A percentile compares a stretch with the other conserved stretches of the same genome.
Conservation (phyloP, 2,888 invertebrate genomes). For the Hypercompe scribonia region DNA sequence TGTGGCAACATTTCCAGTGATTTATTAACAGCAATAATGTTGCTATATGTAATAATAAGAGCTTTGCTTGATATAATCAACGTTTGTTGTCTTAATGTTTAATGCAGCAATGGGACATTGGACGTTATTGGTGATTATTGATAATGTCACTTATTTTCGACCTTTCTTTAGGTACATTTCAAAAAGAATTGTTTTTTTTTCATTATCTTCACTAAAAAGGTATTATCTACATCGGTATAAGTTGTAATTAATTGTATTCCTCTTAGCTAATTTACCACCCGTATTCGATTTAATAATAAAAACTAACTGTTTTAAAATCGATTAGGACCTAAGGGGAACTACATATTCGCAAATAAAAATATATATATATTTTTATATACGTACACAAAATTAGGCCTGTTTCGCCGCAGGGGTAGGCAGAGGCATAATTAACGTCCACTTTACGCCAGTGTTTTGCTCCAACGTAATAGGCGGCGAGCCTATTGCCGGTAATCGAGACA, state of each 20-base stretch:
- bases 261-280: neutral
- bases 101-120: neutral
- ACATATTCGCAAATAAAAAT: neutral
- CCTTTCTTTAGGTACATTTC: neutral
- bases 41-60: neutral
- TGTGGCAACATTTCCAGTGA: slow-evolving; percentile 13
- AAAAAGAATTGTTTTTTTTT: neutral
- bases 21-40: slow-evolving; percentile 18
- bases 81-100: neutral
- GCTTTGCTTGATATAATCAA: slow-evolving; percentile 5
- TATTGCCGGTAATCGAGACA: too few relatives aligned
- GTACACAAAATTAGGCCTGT: too few relatives aligned
- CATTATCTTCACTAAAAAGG: neutral
- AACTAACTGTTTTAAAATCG: too few relatives aligned
- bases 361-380: neutral
- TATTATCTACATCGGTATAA: neutral
- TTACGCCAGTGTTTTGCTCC: too few relatives aligned
- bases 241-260: neutral
- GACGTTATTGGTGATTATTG: neutral
- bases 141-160: neutral
- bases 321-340: neutral
- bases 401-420: too few relatives aligned
- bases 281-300: too few relatives aligned
- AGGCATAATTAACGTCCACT: too few relatives aligned
- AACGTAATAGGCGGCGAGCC: too few relatives aligned